Evolutionary conservation across 2,888 invertebrate species (phyloP), one percentile per base, ranked within the genome.

Genomic region (Synergus laeviventris): DNA sequence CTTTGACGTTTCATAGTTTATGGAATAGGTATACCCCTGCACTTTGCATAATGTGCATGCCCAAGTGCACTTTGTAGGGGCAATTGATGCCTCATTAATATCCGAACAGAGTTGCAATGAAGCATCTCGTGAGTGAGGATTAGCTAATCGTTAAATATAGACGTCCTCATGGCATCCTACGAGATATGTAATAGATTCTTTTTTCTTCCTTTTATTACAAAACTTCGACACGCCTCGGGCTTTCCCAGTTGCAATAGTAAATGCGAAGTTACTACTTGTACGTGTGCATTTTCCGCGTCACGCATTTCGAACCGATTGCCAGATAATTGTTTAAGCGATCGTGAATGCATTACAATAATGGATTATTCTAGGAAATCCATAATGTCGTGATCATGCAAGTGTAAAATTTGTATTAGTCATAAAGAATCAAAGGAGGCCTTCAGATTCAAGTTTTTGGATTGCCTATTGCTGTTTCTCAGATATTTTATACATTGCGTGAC

Each of bases 121-220:
- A n/a, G 45, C 39, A 21, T 42, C 21, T 64, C 18, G 21, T 39
- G 21, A 56, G 59, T 66, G 73, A 54, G 60, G 64, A 81, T 84
- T 85, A 82, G 81, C 81, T 84, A 86, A 86, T 84, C 85, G 82
- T 84, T 86, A 85, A 86, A 86, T 84, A 85, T 86, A 86, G 83
- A 84, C 78, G 75, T 78, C 78, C 76, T 74, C 36, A 74, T 18
- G 56, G 56, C 76, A 21, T 76, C 74, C 74, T 74, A 74, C 76
- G 74, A 74, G 45, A 59, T 74, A n/a, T 61, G 14, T 59, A 75
- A 59, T 64, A 73, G 74, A 74, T 74, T 76, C 74, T 54, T 56
- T 45, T 64, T 54, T 42, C 18, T 49, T 60, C 8, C 24, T 49
- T 56, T 66, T 75, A 64, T 64, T 70, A 45, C n/a, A 36, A 45